Base-by-base conservation (phyloP, 1,140 invertebrate species). In the Lepidurus arcticus region DNA sequence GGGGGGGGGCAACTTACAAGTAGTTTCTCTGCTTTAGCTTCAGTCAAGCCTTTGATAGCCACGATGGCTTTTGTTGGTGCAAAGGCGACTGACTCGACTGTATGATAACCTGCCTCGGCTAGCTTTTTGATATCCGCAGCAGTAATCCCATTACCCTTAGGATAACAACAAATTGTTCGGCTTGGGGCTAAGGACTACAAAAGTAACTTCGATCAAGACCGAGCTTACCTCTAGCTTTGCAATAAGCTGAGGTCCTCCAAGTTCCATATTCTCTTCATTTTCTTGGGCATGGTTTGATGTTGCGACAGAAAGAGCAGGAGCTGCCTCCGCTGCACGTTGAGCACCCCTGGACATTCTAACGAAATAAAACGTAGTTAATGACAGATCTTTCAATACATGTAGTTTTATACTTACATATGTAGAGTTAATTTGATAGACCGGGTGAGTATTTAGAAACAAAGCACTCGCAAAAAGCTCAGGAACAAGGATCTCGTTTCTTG, bases 11-110 rank as follows among this genome's bases (percentile, higher is more conserved):
- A 74, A 83, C 84, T 83, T 85, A 91, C 89, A 77, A 97, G 82
- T 80, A 99, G 92, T 88, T 98, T 98, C 81, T 99, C 98, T 42
- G 95, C 97, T 86, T 99, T 99, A 11, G 92, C 92, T 84, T 99
- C 98, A 79, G 95, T 97, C 75, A 99, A 96, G 2, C 98, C 98
- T 87, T 98, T 98, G 24, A 99, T 95, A 8, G 89, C 85, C 10
- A 97, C 84, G 0, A 99, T 85, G 82, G 90, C 89, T 85, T 98
- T 98, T 83, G 96, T 98, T 0, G 97, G 94, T 3, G 95, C 91
- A 88, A 93, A 98, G 7, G 97, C 97, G 26, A 99, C 90, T 1
- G 97, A 90, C 85, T 99, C 97, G 0, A 99, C 93, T 0, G 98
- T 99, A 82, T 96, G 90, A 83, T 91, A 97, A 13, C 97, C 98